A percentile compares a stretch with the other conserved stretches of the same genome.
These are phyloP conservation scores for Smithornis capensis DNA, from an alignment of 2,113 vertebrate genomes.

Conservation along the genomic window DNA sequence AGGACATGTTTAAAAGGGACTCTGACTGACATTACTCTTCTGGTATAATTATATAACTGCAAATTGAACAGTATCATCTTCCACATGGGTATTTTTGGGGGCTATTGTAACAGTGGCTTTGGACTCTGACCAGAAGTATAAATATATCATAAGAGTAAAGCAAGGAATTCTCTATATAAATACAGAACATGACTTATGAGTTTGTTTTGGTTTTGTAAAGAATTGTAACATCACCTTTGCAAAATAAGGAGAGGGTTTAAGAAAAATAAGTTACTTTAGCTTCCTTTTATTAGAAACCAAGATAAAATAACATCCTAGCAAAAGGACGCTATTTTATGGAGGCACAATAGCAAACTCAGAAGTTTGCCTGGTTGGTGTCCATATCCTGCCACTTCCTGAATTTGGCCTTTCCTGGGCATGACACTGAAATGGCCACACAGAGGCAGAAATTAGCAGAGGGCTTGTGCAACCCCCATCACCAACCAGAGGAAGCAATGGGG, in stretches of 20 bases:
- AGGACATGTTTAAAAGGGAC: not conserved
- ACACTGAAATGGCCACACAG: not conserved
- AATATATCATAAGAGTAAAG: not conserved
- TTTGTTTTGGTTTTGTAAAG: not conserved
- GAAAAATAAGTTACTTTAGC: not conserved
- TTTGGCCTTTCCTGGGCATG: not conserved
- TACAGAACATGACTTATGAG: not conserved
- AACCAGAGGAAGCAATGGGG: not conserved
- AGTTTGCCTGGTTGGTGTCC: not conserved
- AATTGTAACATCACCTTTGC: not conserved
- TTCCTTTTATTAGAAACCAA: not conserved
- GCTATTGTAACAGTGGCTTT: not conserved
- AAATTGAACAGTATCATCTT: constrained; percentile 6
- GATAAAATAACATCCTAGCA: not conserved
- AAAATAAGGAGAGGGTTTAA: not conserved
- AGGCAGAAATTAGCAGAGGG: rapidly evolving
- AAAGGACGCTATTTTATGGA: not conserved
- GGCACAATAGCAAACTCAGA: not conserved
- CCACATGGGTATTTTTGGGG: not conserved
- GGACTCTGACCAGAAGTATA: not conserved
- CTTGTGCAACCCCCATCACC: not conserved
- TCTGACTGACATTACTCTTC: not conserved
- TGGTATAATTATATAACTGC: not conserved
- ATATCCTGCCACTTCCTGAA: not conserved
- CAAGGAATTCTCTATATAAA: not conserved